Base-by-base conservation (phyloP, 2,113 vertebrate genomes). In the Rousettus leschenaultii region DNA sequence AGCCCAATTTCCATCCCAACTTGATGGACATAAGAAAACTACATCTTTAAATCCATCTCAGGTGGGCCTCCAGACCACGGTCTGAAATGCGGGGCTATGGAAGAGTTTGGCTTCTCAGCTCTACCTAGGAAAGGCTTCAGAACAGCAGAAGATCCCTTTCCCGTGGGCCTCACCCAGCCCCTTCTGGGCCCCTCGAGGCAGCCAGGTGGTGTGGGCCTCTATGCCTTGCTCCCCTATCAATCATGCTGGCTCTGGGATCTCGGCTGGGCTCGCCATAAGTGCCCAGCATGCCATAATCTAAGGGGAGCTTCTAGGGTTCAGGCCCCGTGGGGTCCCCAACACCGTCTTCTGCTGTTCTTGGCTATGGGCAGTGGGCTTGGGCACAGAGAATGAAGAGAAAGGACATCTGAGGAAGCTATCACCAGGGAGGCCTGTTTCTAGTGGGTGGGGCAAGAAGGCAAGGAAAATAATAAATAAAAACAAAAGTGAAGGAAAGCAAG, bases 391-490 rank as follows among this genome's bases (percentile, higher is more conserved):
- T 6, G 40, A 83, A 82, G 61, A 90, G 55, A 71, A 95, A 61
- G n/a, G 30, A 12, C 28, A 28, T 93, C 84, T 74, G 30, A 51
- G 88, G 84, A 70, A 43, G 79, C 77, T 57, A 9, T 5, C 15
- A n/a, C 68, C 93, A 30, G 91, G 79, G 95, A 94, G 89, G 89
- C 63, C 93, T 86, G 68, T 86, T 96, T 71, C 59, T 65, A 83
- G 74, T 73, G 95, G 97, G 96, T 89, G 87, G 96, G 95, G 92
- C 90, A 61, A 96, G 96, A 96, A 95, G 83, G 45, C 95, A 89
- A 94, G 93, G 95, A 97, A 97, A 98, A 98, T 96, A 96, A 98
- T 97, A 97, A 97, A 98, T 96, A 97, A 95, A 95, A 97, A 98
- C 95, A 97, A 95, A 95, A 96, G 86, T 53, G 65, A 95, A 91